Evolutionary conservation across 2,888 invertebrate genomes (phyloP).

Genomic region (Anthrax anthrax): DNA sequence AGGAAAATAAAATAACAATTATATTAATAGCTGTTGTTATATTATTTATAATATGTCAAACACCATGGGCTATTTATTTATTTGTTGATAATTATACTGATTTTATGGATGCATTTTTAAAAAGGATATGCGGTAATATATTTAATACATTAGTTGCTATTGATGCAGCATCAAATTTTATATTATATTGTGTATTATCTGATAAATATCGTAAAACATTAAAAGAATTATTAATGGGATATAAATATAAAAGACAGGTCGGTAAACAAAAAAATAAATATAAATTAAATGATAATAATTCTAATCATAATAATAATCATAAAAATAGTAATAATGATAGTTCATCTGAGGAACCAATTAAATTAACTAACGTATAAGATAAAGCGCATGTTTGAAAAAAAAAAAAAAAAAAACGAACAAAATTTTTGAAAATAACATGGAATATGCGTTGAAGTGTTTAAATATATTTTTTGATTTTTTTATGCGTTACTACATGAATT

Average conservation of each 20-base stretch:
- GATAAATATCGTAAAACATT: slow-evolving; percentile 54
- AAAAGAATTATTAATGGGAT: slow-evolving; percentile 28
- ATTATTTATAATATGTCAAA: slow-evolving; percentile 58
- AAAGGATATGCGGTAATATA: slow-evolving; percentile 48
- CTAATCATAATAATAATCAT: background rate
- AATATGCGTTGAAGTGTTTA: too few species aligned
- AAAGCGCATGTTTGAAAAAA: too few species aligned
- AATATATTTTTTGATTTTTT: too few species aligned
- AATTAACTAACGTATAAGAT: background rate
- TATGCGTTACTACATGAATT: too few species aligned
- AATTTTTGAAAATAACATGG: too few species aligned
- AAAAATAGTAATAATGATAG: background rate
- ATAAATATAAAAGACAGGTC: slow-evolving; percentile 11
- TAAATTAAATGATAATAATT: too few species aligned
- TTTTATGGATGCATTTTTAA: slow-evolving; percentile 13
- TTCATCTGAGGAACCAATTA: background rate
- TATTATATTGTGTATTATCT: slow-evolving; percentile 62
- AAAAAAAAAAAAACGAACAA: too few species aligned
- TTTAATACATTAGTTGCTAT: slow-evolving; percentile 55
- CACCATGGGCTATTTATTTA: slow-evolving; percentile 50
- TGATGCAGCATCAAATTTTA: slow-evolving; percentile 63
- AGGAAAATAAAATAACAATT: slow-evolving; percentile 59
- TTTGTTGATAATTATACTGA: slow-evolving; percentile 18
- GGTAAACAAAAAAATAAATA: background rate
- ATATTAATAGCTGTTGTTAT: slow-evolving; percentile 63